Percentiles rank a stretch among this genome's conserved stretches.
These are phyloP conservation scores for Melanotaenia boesemani DNA, from an alignment of 2,797 vertebrate genomes.

Conservation along the genomic window DNA sequence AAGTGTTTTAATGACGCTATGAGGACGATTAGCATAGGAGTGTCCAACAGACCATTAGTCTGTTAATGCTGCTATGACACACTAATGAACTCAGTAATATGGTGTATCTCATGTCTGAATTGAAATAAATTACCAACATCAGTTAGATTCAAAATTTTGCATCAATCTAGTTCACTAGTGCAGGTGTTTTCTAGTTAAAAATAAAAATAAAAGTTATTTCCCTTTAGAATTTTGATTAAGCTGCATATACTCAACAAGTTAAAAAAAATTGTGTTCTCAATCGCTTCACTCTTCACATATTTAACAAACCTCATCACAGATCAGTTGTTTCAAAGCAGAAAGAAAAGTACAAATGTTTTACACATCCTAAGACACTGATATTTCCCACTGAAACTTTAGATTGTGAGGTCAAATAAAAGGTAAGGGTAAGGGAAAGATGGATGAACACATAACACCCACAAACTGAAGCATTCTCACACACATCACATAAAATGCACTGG, in stretches of 20 bases:
- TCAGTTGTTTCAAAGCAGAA: not conserved
- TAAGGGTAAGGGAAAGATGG: not conserved
- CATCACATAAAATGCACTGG: not conserved
- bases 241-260: too few species aligned
- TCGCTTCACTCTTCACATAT: not conserved
- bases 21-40: too few species aligned
- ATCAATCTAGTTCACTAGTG: not conserved
- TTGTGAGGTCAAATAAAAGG: constrained; percentile 26
- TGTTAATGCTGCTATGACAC: too few species aligned
- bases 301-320: constrained; percentile 13
- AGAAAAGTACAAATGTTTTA: constrained; percentile 1
- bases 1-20: too few species aligned
- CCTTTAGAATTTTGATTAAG: too few species aligned
- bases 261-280: too few species aligned
- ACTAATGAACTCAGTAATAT: too few species aligned
- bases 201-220: too few species aligned
- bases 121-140: not conserved
- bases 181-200: too few species aligned
- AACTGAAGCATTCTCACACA: not conserved
- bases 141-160: not conserved
- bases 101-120: too few species aligned
- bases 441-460: constrained; percentile 12
- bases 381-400: not conserved
- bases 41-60: too few species aligned
- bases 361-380: not conserved